Base-by-base conservation (phyloP, 2,888 invertebrate species). In the Tetragonisca angustula region DNA sequence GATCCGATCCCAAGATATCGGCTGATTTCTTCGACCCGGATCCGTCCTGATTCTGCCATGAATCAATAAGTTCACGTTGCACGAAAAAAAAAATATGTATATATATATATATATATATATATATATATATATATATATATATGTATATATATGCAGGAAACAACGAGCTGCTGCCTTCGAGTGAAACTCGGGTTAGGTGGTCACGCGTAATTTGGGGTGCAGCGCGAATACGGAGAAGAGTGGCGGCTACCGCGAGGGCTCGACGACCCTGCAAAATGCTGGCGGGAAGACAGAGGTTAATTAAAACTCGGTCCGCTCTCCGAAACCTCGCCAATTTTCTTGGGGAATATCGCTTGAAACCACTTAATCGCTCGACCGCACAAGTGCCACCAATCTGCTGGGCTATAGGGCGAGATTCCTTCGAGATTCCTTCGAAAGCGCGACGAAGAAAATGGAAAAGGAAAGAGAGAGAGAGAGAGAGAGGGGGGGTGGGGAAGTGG, bases 331-430 rank as follows among this genome's bases (percentile, higher is more conserved):
- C 81, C 91, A 89, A 88, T 90, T 89, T 90, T 89, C 91, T 88
- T 89, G 79, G 84, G 84, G 90, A 88, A 91, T 91, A 92, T 90
- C 90, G 90, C 83, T 90, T 90, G 92, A 93, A 92, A 91, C 90
- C 93, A 93, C 91, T 94, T 93, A 93, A 94, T 94, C 92, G 93
- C 90, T 81, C 89, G 89, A 90, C 91, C 93, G 90, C 93, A 92
- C 91, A 93, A 93, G 93, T 93, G 92, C 91, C 88, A 92, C 90
- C 93, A 93, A 93, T 93, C 93, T 93, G 90, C 91, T 84, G 90
- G 85, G 89, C 91, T 89, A 88, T 19, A 61, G 65, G 59, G 49
- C n/a, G 19, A 32, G 21, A 17, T 24, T 62, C 68, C 89, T 88
- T 84, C 88, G 89, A 90, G 89, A 89, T 90, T 87, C 89, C 88